A percentile compares a stretch with the other conserved stretches of the same genome.
Conservation (phyloP, 1,140 invertebrate species). For the Papilio machaon region DNA sequence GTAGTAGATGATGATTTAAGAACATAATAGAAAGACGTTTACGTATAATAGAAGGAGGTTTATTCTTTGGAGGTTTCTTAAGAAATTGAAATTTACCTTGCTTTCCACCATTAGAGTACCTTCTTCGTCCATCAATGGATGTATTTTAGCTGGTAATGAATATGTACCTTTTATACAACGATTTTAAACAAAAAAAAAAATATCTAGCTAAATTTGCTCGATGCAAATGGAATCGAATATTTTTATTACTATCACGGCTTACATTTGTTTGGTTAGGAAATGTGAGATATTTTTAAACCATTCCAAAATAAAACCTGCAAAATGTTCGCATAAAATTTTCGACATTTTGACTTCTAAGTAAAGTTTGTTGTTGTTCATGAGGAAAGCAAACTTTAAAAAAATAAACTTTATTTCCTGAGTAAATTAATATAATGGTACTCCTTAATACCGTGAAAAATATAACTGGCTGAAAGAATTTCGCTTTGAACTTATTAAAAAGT, state of each 20-base stretch:
- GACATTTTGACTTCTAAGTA: background rate
- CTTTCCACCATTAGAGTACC: too few relatives aligned
- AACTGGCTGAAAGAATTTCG: conserved; percentile 13
- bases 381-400: background rate
- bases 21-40: background rate
- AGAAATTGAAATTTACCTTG: too few relatives aligned
- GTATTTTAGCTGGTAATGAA: background rate
- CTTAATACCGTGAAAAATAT: conserved; percentile 2
- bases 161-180: background rate
- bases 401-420: conserved; percentile 4
- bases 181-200: background rate
- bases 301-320: conserved; percentile 1
- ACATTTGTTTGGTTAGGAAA: background rate
- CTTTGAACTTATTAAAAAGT: conserved; percentile 19
- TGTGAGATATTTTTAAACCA: background rate
- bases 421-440: conserved; percentile 9
- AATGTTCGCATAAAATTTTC: background rate
- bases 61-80: too few relatives aligned
- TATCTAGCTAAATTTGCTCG: background rate
- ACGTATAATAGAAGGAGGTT: background rate
- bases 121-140: background rate
- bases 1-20: background rate
- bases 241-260: background rate
- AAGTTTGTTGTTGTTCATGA: conserved; percentile 6
- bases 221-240: background rate